These are phyloP conservation scores for Nothocercus nigrocapillus DNA, from an alignment of 2,113 vertebrate species.

Conservation along the genomic window DNA sequence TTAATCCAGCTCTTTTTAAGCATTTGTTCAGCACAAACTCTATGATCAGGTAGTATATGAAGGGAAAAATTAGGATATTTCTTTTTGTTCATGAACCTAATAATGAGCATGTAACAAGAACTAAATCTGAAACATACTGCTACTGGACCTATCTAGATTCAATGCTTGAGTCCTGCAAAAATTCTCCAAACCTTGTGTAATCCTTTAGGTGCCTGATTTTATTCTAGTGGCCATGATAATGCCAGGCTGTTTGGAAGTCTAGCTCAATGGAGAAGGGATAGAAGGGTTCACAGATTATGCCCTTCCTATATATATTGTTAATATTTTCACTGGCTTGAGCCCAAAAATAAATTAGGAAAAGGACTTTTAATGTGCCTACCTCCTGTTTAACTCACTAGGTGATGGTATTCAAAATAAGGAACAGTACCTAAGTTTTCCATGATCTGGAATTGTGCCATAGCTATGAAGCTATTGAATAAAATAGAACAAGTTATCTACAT, in stretches of 20 bases:
- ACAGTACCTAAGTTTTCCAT: background rate
- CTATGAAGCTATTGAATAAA: too few relatives aligned
- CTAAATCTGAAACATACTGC: background rate
- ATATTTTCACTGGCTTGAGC: background rate
- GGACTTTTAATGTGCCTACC: background rate
- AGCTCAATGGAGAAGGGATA: background rate
- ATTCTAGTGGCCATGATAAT: fast-evolving
- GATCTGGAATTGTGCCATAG: too few relatives aligned
- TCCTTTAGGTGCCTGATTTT: background rate
- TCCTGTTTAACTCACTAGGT: background rate
- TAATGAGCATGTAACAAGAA: background rate
- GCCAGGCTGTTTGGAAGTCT: background rate
- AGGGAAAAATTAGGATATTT: background rate
- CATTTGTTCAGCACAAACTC: background rate
- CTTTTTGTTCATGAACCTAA: background rate
- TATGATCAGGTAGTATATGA: background rate
- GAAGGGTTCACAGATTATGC: background rate
- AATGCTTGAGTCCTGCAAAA: background rate
- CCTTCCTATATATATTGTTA: background rate
- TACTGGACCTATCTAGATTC: background rate
- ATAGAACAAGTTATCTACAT: too few relatives aligned
- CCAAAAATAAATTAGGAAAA: background rate
- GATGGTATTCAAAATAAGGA: background rate
- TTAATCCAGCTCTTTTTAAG: background rate
- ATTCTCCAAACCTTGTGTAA: background rate